Evolutionary conservation across 2,888 invertebrate genomes (phyloP), one percentile per base, ranked within the genome.

Genomic region (Panopea generosa): DNA sequence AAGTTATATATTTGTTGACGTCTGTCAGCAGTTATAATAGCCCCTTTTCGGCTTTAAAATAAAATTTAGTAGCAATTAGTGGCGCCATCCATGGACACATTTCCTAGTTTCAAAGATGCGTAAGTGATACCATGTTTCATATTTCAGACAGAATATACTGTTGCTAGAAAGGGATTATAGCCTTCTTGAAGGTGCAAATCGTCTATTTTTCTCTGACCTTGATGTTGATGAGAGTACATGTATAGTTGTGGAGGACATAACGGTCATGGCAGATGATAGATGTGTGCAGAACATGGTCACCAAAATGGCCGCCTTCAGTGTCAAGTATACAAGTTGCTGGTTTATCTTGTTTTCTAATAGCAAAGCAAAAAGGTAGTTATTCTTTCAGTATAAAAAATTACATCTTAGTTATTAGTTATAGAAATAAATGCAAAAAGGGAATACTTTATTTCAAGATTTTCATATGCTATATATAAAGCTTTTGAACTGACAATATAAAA

Each of bases 141-240:
- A 33, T 33, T 33, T 33, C 67, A 87, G 86, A 50, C 73, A 83
- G 65, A 84, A 87, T 52, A 65, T 87, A 1, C 49, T 79, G 55
- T 57, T 87, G 40, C 43, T 84, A 18, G 86, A 86, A 53, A 65
- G 86, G 62, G 83, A 85, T 63, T 87, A 83, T 70, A 59, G 57
- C 27, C 9, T 70, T 16, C 27, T 82, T 26, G 57, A 53, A 4
- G 53, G 60, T 18, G 24, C 38, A 18, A 22, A 27, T 16, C 55
- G 50, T 29, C 29, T 76, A 1, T 59, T 52, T 49, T 86, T 81
- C 69, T 80, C 86, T 53, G 88, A 88, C 62, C 33, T 88, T 7
- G 81, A 84, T 33, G 59, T 88, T 16, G 86, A 87, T 80, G 85
- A 84, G 49, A 82, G 53, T 33, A 77, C 78, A n/a, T 77, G 84